A percentile compares a stretch with the other conserved stretches of the same genome.
Evolutionary conservation across 1,140 invertebrate species (phyloP).

Genomic region (Solenopsis invicta): DNA sequence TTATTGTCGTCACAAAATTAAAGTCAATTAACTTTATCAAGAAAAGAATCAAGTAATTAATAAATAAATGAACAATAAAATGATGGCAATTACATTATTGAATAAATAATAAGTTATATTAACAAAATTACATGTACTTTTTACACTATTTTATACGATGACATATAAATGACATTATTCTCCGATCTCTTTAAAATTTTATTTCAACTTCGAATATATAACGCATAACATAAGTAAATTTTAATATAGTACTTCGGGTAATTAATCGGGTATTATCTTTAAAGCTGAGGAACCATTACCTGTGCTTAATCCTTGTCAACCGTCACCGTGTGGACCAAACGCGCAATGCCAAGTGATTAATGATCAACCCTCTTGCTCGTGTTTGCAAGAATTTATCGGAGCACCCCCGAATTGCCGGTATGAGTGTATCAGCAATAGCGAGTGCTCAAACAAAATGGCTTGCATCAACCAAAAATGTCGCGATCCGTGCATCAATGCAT

Average conservation of each 20-base stretch:
- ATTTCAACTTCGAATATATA: not conserved
- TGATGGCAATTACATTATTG: no score
- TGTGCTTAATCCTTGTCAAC: constrained; percentile 88
- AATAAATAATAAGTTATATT: no score
- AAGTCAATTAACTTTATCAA: no score
- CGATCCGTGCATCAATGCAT: constrained; percentile 92
- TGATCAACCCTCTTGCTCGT: constrained; percentile 89
- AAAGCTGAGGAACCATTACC: constrained; percentile 71
- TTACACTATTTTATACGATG: no score
- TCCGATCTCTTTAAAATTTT: not conserved
- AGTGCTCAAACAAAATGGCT: constrained; percentile 91
- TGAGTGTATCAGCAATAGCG: constrained; percentile 91
- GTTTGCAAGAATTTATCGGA: constrained; percentile 90
- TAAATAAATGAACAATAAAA: no score
- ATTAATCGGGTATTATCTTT: constrained; percentile 36
- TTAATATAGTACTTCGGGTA: not conserved
- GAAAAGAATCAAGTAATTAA: no score
- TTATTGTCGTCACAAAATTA: no score
- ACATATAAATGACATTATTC: no score
- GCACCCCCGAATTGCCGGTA: constrained; percentile 91
- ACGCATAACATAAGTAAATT: not conserved
- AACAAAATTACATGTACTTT: no score
- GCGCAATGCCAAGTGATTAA: constrained; percentile 90
- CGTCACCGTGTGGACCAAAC: constrained; percentile 92
- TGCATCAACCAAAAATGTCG: constrained; percentile 92